Evolutionary conservation across 2,888 invertebrate species (phyloP).

Genomic region (Netelia virgata): DNA sequence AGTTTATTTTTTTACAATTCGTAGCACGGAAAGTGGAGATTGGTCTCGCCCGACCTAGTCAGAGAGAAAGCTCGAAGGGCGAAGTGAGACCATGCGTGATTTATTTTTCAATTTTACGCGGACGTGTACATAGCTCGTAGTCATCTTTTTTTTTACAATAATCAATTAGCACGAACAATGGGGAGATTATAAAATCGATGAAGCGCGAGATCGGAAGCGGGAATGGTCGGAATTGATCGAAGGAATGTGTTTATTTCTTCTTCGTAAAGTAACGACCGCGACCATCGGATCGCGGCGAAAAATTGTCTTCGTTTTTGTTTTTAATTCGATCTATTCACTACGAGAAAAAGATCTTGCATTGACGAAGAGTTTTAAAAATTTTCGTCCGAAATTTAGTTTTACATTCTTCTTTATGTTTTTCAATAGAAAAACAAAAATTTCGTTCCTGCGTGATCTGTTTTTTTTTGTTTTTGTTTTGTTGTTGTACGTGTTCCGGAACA

Average conservation of each 20-base stretch:
- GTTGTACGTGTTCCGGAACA: too few relatives aligned
- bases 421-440: slow-evolving; percentile 41
- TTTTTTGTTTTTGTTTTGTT: not conserved
- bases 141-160: slow-evolving; percentile 76
- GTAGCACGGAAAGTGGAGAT: slow-evolving; percentile 38
- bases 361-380: not conserved
- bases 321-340: slow-evolving; percentile 14
- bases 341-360: too few relatives aligned
- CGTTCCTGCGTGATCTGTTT: slow-evolving; percentile 2
- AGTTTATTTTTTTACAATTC: slow-evolving; percentile 10
- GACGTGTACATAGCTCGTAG: slow-evolving; percentile 77
- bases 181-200: not conserved
- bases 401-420: slow-evolving; percentile 33
- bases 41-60: slow-evolving; percentile 56
- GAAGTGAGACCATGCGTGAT: slow-evolving; percentile 45
- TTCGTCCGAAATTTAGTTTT: slow-evolving; percentile 41
- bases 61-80: slow-evolving; percentile 26
- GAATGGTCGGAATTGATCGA: slow-evolving; percentile 20
- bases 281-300: slow-evolving; percentile 31
- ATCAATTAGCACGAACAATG: slow-evolving; percentile 65
- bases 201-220: slow-evolving; percentile 9
- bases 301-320: slow-evolving; percentile 27
- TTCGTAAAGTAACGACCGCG: slow-evolving; percentile 42
- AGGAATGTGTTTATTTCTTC: slow-evolving; percentile 34
- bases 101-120: slow-evolving; percentile 65